A percentile compares a stretch with the other conserved stretches of the same genome.
Conservation (phyloP, 2,888 invertebrate species). For the Arge pagana region DNA sequence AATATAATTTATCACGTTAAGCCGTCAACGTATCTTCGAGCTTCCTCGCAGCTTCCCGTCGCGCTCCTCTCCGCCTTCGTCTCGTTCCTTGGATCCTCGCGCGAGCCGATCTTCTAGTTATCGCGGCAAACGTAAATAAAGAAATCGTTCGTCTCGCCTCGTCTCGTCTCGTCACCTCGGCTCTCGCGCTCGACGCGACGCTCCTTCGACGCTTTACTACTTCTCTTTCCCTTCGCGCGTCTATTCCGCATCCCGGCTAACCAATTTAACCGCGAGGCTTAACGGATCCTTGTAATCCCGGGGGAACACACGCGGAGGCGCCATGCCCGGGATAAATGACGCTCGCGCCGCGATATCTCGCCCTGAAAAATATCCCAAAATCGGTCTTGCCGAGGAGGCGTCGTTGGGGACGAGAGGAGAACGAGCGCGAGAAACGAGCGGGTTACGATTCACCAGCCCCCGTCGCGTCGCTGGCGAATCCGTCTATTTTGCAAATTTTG, state of each 20-base stretch:
- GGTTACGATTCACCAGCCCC: too few species aligned
- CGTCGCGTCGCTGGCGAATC: too few species aligned
- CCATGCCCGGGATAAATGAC: conserved; percentile 25
- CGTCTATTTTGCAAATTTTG: too few species aligned
- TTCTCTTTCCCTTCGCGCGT: conserved; percentile 18
- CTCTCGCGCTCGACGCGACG: conserved; percentile 12
- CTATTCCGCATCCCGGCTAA: conserved; percentile 18
- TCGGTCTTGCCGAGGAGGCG: conserved; percentile 35
- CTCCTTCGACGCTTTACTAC: conserved; percentile 23
- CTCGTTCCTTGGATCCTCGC: conserved; percentile 8
- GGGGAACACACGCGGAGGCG: conserved; percentile 46
- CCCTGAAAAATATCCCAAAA: conserved; percentile 46
- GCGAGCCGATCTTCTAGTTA: conserved; percentile 22
- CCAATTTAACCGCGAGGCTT: conserved; percentile 46
- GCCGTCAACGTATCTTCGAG: neutral
- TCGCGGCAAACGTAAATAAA: conserved; percentile 52
- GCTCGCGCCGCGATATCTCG: conserved; percentile 35
- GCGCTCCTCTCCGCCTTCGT: conserved; percentile 17
- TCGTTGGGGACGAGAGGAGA: too few species aligned
- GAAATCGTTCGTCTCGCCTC: too few species aligned
- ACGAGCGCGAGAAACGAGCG: too few species aligned
- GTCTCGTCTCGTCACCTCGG: conserved; percentile 17
- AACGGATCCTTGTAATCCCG: conserved; percentile 52
- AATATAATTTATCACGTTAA: conserved; percentile 49
- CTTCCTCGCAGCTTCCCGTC: neutral